Percentiles rank a stretch among this genome's conserved stretches.
These are phyloP conservation scores for Silurus meridionalis DNA, from an alignment of 2,113 vertebrate species.

Conservation along the genomic window DNA sequence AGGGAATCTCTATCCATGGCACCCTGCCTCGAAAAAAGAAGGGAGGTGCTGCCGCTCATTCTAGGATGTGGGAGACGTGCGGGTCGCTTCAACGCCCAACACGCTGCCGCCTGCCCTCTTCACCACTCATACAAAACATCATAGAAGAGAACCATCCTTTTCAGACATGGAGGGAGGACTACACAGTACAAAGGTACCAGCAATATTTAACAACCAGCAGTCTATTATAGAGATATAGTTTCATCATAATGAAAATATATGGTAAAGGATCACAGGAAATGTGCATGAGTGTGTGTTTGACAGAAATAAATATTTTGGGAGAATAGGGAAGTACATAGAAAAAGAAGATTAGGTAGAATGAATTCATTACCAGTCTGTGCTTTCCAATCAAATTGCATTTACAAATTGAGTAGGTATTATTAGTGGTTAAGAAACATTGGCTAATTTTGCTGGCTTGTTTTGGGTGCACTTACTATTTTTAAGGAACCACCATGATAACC, in stretches of 20 bases:
- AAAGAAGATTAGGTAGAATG: background rate
- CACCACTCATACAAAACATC: slow-evolving; percentile 71
- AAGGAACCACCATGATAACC: background rate
- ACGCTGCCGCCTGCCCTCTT: slow-evolving; percentile 63
- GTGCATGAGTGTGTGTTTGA: no score
- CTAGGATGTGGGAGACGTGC: slow-evolving; percentile 66
- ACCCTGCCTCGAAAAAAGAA: slow-evolving; percentile 92
- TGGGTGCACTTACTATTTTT: background rate
- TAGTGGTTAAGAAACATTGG: no score
- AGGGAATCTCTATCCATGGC: slow-evolving; percentile 88
- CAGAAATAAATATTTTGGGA: background rate
- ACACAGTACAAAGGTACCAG: slow-evolving; percentile 74
- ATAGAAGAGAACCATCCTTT: slow-evolving; percentile 75
- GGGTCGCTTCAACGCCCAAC: slow-evolving; percentile 63
- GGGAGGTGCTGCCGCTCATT: slow-evolving; percentile 59
- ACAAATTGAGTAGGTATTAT: no score
- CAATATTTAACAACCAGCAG: background rate
- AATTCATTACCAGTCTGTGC: background rate
- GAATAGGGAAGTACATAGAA: background rate
- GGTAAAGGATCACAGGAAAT: background rate
- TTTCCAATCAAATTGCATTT: background rate
- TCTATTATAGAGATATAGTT: background rate
- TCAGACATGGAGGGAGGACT: slow-evolving; percentile 58
- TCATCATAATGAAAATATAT: background rate
- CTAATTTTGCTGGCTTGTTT: background rate